Evolutionary conservation across 2,797 vertebrate genomes (phyloP).

Genomic region (Girardinus metallicus): DNA sequence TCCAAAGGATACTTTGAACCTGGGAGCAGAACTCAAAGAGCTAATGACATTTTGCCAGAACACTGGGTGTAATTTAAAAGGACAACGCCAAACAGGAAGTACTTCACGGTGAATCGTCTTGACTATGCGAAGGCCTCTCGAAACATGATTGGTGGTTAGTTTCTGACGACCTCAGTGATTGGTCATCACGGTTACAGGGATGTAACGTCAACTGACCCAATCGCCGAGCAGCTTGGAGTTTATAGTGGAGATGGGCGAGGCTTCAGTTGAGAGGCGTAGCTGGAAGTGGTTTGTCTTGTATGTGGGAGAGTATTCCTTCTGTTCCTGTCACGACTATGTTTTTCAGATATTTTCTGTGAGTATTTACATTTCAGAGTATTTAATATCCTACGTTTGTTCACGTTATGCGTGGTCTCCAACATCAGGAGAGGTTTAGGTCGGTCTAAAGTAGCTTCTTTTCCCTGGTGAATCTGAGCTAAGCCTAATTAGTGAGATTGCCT

Average conservation of each 20-base stretch:
- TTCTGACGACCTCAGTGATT: neutral
- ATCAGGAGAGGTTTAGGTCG: neutral
- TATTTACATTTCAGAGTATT: neutral
- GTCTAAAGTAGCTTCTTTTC: slow-evolving; percentile 9
- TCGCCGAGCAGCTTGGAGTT: neutral
- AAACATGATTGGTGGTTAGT: slow-evolving; percentile 8
- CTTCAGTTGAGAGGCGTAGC: slow-evolving; percentile 39
- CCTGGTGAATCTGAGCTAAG: slow-evolving; percentile 50
- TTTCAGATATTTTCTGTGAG: slow-evolving; percentile 52
- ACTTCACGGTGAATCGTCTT: neutral
- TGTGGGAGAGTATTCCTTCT: slow-evolving; percentile 23
- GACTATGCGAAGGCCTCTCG: neutral
- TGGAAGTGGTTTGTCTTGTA: slow-evolving; percentile 10
- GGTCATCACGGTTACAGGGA: neutral
- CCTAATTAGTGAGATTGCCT: slow-evolving; percentile 60
- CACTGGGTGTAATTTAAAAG: neutral
- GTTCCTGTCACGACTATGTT: slow-evolving; percentile 61
- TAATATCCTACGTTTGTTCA: neutral
- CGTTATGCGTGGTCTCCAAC: neutral
- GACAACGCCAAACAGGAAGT: slow-evolving; percentile 44
- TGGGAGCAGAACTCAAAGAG: neutral
- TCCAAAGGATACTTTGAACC: neutral
- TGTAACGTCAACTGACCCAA: neutral
- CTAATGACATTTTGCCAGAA: neutral
- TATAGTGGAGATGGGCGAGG: slow-evolving; percentile 21